phyloP scores from a whole-genome alignment of 2,797 vertebrate species.

The Sebastolobus altivelis region DNA sequence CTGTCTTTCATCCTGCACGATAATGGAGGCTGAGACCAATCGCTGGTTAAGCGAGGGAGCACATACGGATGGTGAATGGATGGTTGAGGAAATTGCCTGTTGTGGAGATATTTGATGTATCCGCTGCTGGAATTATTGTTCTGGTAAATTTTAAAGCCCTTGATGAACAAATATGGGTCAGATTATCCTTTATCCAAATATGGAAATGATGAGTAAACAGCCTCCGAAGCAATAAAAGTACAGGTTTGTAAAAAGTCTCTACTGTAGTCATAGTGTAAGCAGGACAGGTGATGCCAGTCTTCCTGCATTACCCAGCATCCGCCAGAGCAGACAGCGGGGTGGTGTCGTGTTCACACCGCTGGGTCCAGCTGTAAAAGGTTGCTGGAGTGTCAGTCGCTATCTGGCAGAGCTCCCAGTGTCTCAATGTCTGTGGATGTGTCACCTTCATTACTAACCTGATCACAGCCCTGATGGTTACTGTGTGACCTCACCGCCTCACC shows the following conservation, averaged over 20 bases:
- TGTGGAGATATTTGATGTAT: conserved; percentile 24
- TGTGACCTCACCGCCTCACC: conserved; percentile 50
- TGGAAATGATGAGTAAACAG: conserved; percentile 9
- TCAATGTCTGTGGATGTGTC: conserved; percentile 53
- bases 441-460: conserved; percentile 66
- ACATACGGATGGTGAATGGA: conserved; percentile 13
- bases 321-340: conserved; percentile 20
- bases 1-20: conserved; percentile 69
- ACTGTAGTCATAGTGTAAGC: neutral
- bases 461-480: conserved; percentile 38
- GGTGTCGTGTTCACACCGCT: conserved; percentile 48
- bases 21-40: conserved; percentile 68
- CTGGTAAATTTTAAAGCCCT: conserved; percentile 27
- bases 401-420: conserved; percentile 62
- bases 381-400: conserved; percentile 29
- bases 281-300: conserved; percentile 10
- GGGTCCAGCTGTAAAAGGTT: conserved; percentile 49
- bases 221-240: neutral
- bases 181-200: neutral
- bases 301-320: conserved; percentile 34
- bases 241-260: neutral
- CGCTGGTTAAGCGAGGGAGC: conserved; percentile 66
- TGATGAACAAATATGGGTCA: neutral
- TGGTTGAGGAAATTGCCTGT: conserved; percentile 48
- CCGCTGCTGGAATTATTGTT: conserved; percentile 13